Conservation (phyloP, 2,888 invertebrate species). For the Drosophila paracracens region DNA sequence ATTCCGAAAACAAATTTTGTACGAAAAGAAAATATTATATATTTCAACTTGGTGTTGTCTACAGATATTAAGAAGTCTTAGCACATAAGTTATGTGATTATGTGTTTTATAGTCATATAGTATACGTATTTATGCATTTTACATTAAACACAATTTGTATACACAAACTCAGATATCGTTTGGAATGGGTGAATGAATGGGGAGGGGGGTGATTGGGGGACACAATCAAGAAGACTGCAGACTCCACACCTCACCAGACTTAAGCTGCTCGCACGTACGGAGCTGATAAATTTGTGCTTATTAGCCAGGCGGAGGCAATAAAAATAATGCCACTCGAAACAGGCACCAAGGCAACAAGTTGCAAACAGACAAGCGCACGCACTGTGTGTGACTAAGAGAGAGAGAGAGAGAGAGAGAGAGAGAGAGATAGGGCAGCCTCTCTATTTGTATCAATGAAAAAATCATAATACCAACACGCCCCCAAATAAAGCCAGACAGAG, state of each 20-base stretch:
- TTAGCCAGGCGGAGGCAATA: conserved; percentile 64
- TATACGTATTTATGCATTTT: conserved; percentile 38
- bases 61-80: conserved; percentile 12
- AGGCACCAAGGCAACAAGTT: conserved; percentile 63
- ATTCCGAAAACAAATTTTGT: background rate
- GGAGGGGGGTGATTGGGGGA: background rate
- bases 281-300: conserved; percentile 77
- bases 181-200: conserved; percentile 6
- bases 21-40: background rate
- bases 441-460: conserved; percentile 81
- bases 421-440: conserved; percentile 14
- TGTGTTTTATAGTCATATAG: conserved; percentile 36
- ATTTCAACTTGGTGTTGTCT: conserved; percentile 10
- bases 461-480: conserved; percentile 77
- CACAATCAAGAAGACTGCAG: conserved; percentile 13
- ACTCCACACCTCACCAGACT: conserved; percentile 17
- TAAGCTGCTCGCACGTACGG: conserved; percentile 70
- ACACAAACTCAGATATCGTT: conserved; percentile 9
- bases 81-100: conserved; percentile 5
- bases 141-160: conserved; percentile 42
- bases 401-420: conserved; percentile 4
- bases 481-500: conserved; percentile 16
- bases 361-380: conserved; percentile 29
- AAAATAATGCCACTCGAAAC: conserved; percentile 54
- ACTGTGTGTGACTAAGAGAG: background rate